These are phyloP conservation scores for Matsumyia berberina DNA, from an alignment of 2,888 invertebrate genomes.

Conservation along the genomic window DNA sequence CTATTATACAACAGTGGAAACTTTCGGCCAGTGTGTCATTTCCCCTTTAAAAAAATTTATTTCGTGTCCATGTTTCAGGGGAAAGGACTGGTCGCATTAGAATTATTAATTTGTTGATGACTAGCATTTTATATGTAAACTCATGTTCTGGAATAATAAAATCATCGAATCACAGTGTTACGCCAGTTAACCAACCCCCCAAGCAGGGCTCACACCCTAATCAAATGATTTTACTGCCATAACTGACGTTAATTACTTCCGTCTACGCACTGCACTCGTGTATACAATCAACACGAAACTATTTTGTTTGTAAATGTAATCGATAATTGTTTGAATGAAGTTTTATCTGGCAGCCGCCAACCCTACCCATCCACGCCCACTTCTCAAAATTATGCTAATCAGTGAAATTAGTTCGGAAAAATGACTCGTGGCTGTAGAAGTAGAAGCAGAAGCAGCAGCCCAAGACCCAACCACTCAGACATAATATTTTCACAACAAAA, in stretches of 20 bases:
- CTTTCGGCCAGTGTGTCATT: too few relatives aligned
- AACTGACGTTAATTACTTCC: slow-evolving; percentile 60
- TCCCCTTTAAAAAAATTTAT: too few relatives aligned
- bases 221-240: slow-evolving; percentile 46
- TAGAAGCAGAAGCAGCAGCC: neutral
- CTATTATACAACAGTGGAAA: too few relatives aligned
- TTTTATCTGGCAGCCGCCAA: neutral
- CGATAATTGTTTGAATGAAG: slow-evolving; percentile 65
- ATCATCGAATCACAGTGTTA: slow-evolving; percentile 14
- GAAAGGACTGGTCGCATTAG: too few relatives aligned
- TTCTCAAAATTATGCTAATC: slow-evolving; percentile 35
- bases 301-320: slow-evolving; percentile 62
- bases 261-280: slow-evolving; percentile 42
- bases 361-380: neutral
- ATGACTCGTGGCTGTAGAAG: neutral
- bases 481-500: slow-evolving; percentile 24
- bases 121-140: neutral
- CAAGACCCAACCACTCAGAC: slow-evolving; percentile 34
- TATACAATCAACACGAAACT: slow-evolving; percentile 70
- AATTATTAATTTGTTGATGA: slow-evolving; percentile 11
- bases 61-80: too few relatives aligned
- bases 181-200: neutral
- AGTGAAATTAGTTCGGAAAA: slow-evolving; percentile 36
- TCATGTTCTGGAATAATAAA: slow-evolving; percentile 1
- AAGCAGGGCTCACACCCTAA: neutral